phyloP scores from a whole-genome alignment of 2,113 vertebrate species.

The Eleginops maclovinus region DNA sequence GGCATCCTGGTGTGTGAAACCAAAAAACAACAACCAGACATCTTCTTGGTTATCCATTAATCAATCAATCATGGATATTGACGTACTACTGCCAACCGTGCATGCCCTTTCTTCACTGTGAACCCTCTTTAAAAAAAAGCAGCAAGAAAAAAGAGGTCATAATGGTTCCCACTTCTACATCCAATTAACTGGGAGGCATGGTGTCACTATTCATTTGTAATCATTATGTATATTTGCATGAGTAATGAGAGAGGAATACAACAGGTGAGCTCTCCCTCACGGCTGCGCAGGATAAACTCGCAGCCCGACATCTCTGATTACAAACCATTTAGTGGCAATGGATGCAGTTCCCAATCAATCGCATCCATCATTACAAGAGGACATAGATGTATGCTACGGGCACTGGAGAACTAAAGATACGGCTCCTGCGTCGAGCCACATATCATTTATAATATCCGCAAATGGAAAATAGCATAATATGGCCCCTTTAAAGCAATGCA shows the following conservation, averaged over 20 bases:
- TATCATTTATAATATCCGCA: too few relatives aligned
- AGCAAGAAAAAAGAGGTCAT: slow-evolving; percentile 5
- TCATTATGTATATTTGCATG: slow-evolving; percentile 73
- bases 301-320: slow-evolving; percentile 69
- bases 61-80: neutral
- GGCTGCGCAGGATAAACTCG: slow-evolving; percentile 70
- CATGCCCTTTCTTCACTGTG: neutral
- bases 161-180: slow-evolving; percentile 46
- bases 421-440: too few relatives aligned
- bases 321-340: slow-evolving; percentile 69
- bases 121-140: slow-evolving; percentile 2
- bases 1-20: slow-evolving; percentile 30
- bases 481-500: too few relatives aligned
- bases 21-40: slow-evolving; percentile 11
- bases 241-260: slow-evolving; percentile 64
- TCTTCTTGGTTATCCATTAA: slow-evolving; percentile 6
- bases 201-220: slow-evolving; percentile 69
- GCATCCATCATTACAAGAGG: slow-evolving; percentile 56
- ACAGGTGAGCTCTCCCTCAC: slow-evolving; percentile 70
- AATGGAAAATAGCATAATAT: too few relatives aligned
- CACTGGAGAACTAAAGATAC: neutral
- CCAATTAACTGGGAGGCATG: slow-evolving; percentile 62
- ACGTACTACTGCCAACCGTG: neutral
- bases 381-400: slow-evolving; percentile 10
- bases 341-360: slow-evolving; percentile 47